Conservation (phyloP, 2,797 vertebrate genomes). For the Psittacula echo region DNA sequence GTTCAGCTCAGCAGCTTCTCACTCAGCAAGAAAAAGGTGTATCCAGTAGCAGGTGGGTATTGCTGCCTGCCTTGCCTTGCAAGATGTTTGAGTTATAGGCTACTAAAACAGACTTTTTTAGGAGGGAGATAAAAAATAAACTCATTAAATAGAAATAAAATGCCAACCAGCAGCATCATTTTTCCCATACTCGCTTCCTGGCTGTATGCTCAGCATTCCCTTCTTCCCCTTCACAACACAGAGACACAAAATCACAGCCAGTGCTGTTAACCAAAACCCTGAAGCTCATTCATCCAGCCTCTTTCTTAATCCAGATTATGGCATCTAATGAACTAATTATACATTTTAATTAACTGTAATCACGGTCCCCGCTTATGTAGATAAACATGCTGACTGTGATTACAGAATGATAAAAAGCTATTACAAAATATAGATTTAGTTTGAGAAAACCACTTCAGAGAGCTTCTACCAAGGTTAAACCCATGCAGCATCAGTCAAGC, state of each 20-base stretch:
- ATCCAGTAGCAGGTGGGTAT: neutral
- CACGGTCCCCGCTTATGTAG: slow-evolving; percentile 9
- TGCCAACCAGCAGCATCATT: neutral
- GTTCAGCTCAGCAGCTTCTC: neutral
- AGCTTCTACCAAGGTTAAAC: neutral
- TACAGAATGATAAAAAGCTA: slow-evolving; percentile 49
- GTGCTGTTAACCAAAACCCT: neutral
- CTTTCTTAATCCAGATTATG: slow-evolving; percentile 20
- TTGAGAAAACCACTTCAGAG: neutral
- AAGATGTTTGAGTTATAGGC: neutral
- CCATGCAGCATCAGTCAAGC: accelerated
- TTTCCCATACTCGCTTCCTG: accelerated
- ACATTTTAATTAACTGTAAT: slow-evolving; percentile 68
- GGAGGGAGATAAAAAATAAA: neutral
- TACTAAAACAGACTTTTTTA: neutral
- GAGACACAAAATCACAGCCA: neutral
- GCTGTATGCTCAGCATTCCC: accelerated
- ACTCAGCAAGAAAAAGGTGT: neutral
- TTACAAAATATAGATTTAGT: neutral
- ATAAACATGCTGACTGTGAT: slow-evolving; percentile 54
- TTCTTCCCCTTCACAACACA: neutral
- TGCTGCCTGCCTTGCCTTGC: neutral
- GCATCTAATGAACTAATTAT: slow-evolving; percentile 65
- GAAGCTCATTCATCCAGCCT: neutral
- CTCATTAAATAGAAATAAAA: neutral